Percentiles rank a stretch among this genome's conserved stretches.
Evolutionary conservation across 2,797 vertebrate species (phyloP).

Genomic region (Rhynchotus rufescens): DNA sequence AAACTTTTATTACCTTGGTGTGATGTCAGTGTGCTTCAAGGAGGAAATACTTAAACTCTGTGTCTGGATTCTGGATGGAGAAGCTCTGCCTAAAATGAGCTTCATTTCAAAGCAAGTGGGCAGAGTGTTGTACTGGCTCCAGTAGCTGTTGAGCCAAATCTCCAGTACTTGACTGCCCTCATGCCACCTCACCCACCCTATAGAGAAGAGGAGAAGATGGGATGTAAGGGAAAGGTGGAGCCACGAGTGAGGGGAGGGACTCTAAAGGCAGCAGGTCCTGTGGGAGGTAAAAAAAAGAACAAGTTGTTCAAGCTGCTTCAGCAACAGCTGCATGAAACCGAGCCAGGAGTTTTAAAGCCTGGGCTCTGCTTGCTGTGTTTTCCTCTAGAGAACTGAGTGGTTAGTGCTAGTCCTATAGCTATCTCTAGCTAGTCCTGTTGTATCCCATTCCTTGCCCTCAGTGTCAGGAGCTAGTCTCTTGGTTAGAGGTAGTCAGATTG

Average conservation of each 20-base stretch:
- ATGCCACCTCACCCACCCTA: fast-evolving
- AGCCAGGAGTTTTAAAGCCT: neutral
- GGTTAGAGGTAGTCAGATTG: neutral
- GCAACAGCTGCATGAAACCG: neutral
- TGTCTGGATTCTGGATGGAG: neutral
- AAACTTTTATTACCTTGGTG: neutral
- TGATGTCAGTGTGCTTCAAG: neutral
- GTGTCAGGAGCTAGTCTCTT: neutral
- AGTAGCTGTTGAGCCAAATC: neutral
- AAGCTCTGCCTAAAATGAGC: neutral
- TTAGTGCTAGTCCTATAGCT: neutral
- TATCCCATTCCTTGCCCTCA: neutral
- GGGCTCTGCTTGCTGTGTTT: fast-evolving
- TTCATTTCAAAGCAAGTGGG: neutral
- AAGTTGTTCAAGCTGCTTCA: neutral
- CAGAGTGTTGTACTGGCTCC: neutral
- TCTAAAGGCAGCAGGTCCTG: neutral
- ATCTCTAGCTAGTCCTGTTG: no score
- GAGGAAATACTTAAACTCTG: neutral
- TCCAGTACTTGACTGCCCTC: neutral
- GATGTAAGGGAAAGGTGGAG: neutral
- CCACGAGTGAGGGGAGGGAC: neutral
- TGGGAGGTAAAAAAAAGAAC: neutral
- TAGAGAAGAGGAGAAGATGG: neutral
- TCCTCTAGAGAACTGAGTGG: neutral